Percentiles rank a stretch among this genome's conserved stretches.
Conservation (phyloP, 1,140 invertebrate genomes). For the Pseudomyrmex cubaensis region DNA sequence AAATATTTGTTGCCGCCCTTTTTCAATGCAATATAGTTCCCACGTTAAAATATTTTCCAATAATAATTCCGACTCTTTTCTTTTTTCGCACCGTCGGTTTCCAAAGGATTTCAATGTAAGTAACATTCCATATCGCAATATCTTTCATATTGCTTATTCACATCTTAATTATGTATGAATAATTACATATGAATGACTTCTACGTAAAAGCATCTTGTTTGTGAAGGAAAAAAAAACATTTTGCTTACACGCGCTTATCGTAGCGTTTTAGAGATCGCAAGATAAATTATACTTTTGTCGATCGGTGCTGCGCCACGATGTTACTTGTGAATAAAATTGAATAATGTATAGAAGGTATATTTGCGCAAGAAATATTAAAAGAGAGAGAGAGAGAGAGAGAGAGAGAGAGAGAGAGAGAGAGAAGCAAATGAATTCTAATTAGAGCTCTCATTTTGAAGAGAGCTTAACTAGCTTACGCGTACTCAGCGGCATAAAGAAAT, state of each 20-base stretch:
- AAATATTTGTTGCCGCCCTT: conserved; percentile 42
- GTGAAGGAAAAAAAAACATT: not conserved
- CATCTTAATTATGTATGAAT: not conserved
- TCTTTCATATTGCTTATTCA: too few species aligned
- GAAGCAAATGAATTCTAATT: conserved; percentile 3
- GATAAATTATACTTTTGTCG: conserved; percentile 11
- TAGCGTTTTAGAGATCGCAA: conserved; percentile 17
- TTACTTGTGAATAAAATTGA: not conserved
- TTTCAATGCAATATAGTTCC: not conserved
- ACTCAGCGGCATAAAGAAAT: not conserved
- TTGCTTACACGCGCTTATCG: conserved; percentile 32
- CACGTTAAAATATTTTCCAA: not conserved
- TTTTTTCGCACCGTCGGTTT: conserved; percentile 73
- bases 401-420: not conserved
- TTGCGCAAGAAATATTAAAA: not conserved
- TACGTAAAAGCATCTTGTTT: conserved; percentile 4
- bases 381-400: not conserved
- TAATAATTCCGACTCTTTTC: conserved; percentile 63
- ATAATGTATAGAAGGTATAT: not conserved
- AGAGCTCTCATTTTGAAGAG: conserved; percentile 1
- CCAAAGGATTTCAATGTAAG: conserved; percentile 80
- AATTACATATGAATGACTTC: not conserved
- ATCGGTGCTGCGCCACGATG: conserved; percentile 7
- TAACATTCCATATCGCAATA: conserved; percentile 59
- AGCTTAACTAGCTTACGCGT: not conserved